These are phyloP conservation scores for Patiria miniata DNA, from an alignment of 35 echinoderm and acorn worm species.

Conservation along the genomic window DNA sequence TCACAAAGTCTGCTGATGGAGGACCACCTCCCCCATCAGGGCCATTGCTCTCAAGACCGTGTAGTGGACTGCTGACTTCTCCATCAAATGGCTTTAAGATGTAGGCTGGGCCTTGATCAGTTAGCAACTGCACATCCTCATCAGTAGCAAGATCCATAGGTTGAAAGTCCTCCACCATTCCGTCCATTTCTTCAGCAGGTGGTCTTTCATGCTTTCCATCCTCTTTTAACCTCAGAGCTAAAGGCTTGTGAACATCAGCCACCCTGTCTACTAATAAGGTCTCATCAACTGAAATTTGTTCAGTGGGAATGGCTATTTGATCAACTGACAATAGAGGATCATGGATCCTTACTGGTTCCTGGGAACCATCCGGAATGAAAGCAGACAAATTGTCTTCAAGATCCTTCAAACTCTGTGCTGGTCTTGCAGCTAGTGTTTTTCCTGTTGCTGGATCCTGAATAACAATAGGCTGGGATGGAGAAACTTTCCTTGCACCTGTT, in stretches of 20 bases:
- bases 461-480: not conserved
- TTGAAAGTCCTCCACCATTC: not conserved
- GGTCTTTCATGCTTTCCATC: not conserved
- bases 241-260: no score
- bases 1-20: not conserved
- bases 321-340: no score
- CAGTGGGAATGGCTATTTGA: no score
- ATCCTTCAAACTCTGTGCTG: not conserved
- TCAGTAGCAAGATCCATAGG: not conserved
- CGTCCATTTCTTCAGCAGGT: not conserved
- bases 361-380: no score
- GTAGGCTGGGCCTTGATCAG: conserved; percentile 26
- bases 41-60: not conserved
- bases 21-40: not conserved
- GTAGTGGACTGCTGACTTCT: not conserved
- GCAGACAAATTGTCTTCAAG: not conserved
- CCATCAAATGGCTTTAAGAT: conserved; percentile 23
- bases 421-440: not conserved
- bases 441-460: conserved; percentile 11
- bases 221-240: no score
- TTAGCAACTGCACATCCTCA: not conserved
- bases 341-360: no score
- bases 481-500: not conserved
- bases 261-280: no score
- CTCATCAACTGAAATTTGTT: no score